Percentiles rank a stretch among this genome's conserved stretches.
These are phyloP conservation scores for Chaetoderma sp. DNA, from an alignment of 2,888 invertebrate genomes.

Conservation along the genomic window DNA sequence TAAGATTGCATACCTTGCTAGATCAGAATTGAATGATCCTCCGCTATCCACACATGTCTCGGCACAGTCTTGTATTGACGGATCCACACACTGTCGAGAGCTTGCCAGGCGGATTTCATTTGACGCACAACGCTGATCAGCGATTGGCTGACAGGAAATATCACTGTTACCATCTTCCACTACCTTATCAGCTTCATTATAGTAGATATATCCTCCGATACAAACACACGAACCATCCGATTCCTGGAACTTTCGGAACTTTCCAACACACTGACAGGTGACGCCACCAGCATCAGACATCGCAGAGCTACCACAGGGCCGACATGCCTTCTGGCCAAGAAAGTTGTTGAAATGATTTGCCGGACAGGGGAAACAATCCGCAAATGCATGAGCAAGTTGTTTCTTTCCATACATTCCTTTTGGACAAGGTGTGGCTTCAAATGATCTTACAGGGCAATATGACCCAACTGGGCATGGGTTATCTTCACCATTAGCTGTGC, in stretches of 20 bases:
- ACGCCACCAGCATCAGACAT: constrained; percentile 40
- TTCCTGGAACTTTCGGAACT: constrained; percentile 56
- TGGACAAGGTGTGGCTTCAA: constrained; percentile 49
- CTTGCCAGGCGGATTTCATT: constrained; percentile 45
- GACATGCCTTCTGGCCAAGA: constrained; percentile 49
- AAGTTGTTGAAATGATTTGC: constrained; percentile 51
- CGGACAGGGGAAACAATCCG: constrained; percentile 54
- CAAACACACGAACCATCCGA: constrained; percentile 59
- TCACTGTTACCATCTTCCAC: constrained; percentile 40
- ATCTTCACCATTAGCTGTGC: constrained; percentile 51
- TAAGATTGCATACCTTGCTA: constrained; percentile 30
- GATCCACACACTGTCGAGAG: constrained; percentile 45
- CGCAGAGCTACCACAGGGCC: constrained; percentile 60
- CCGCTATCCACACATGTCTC: constrained; percentile 38
- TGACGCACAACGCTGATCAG: constrained; percentile 46
- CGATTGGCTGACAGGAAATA: constrained; percentile 60
- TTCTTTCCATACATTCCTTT: constrained; percentile 51
- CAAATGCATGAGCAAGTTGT: constrained; percentile 34
- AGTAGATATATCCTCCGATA: constrained; percentile 56
- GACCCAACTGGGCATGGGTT: constrained; percentile 54
- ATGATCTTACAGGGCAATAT: constrained; percentile 56
- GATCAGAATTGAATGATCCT: constrained; percentile 39
- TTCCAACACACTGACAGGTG: constrained; percentile 56
- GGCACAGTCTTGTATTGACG: constrained; percentile 46
- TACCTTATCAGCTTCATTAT: constrained; percentile 49